Percentiles rank a stretch among this genome's conserved stretches.
Conservation (phyloP, 1,140 invertebrate genomes). For the Tetramorium alpestre region DNA sequence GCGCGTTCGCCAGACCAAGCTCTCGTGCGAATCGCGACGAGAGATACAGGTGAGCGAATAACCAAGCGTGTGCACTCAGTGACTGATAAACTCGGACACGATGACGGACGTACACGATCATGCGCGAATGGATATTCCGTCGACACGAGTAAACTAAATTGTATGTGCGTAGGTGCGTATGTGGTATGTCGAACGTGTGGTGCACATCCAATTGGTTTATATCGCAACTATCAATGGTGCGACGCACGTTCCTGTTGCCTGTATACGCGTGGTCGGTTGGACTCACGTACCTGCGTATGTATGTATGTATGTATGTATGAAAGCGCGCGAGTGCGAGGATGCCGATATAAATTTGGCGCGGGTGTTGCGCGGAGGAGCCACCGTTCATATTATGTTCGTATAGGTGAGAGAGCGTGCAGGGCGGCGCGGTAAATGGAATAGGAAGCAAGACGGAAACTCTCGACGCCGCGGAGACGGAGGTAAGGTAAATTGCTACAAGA, state of each 20-base stretch:
- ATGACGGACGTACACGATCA: slow-evolving; percentile 22
- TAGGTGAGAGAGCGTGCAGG: neutral
- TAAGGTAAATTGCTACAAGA: slow-evolving; percentile 73
- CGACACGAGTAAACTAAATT: neutral
- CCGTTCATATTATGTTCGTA: neutral
- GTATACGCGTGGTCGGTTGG: neutral
- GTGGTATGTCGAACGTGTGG: neutral
- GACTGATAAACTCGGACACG: slow-evolving; percentile 34
- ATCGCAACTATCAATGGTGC: slow-evolving; percentile 27
- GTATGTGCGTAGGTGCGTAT: neutral
- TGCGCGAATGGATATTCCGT: slow-evolving; percentile 20
- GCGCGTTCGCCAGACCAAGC: neutral
- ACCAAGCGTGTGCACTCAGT: neutral
- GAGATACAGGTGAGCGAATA: slow-evolving; percentile 16
- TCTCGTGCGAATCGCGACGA: neutral
- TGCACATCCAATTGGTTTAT: slow-evolving; percentile 25
- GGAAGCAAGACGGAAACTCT: slow-evolving; percentile 5
- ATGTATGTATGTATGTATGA: neutral
- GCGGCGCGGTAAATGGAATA: slow-evolving; percentile 10
- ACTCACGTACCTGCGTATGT: neutral
- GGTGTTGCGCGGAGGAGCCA: neutral
- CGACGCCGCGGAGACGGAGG: slow-evolving; percentile 43
- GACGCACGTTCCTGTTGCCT: slow-evolving; percentile 1
- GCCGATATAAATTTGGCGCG: neutral
- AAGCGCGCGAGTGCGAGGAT: neutral